These are phyloP conservation scores for Eilema depressum DNA, from an alignment of 2,888 invertebrate genomes.

Conservation along the genomic window DNA sequence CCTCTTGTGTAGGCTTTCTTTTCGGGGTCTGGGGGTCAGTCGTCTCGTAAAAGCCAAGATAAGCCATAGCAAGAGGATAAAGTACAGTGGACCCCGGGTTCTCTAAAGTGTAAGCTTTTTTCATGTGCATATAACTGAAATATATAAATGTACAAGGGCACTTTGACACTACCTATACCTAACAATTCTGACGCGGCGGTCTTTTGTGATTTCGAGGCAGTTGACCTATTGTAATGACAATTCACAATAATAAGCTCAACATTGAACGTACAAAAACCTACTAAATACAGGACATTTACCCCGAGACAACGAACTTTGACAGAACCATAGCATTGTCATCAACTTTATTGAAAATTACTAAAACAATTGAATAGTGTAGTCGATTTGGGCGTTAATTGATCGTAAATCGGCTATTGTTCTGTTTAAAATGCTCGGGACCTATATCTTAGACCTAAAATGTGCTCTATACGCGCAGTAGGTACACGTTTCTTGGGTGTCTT, in stretches of 20 bases:
- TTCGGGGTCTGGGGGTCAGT: no score
- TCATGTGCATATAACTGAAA: not conserved
- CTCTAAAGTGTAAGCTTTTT: no score
- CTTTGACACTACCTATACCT: not conserved
- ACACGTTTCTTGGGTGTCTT: no score
- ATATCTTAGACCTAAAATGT: no score
- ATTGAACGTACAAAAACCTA: conserved; percentile 57
- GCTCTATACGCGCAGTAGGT: no score
- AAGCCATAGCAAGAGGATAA: no score
- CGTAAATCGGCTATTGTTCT: conserved; percentile 45
- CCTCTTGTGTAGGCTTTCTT: no score
- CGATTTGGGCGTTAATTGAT: conserved; percentile 33
- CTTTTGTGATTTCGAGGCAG: conserved; percentile 40
- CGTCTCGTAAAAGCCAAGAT: no score
- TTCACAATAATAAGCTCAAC: conserved; percentile 47
- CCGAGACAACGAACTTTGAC: conserved; percentile 45
- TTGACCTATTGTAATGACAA: conserved; percentile 42
- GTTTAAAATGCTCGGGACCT: conserved; percentile 12
- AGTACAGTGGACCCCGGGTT: no score
- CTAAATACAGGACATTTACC: conserved; percentile 46
- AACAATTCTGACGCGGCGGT: conserved; percentile 10
- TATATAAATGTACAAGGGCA: no score
- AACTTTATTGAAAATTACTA: conserved; percentile 42
- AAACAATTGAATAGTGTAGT: conserved; percentile 39
- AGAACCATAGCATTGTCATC: conserved; percentile 19